Base-by-base conservation (phyloP, 2,113 vertebrate genomes). In the Setophaga kirtlandii region DNA sequence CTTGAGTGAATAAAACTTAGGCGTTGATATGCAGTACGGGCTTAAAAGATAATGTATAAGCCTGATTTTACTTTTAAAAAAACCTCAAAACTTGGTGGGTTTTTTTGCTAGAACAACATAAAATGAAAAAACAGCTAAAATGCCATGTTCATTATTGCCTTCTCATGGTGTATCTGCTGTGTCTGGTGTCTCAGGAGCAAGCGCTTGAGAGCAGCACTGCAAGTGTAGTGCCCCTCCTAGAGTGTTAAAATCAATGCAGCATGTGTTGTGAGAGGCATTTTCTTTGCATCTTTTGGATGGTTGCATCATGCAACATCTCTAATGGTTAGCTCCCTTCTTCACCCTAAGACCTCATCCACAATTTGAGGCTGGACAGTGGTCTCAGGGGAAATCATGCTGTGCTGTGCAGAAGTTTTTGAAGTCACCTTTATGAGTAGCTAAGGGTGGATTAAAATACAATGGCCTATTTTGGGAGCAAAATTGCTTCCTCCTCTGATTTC, bases 1-100 rank as follows among this genome's bases (percentile, higher is more conserved):
- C 19, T 69, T 53, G 8, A 70, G 21, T 44, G 59, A 50, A 39
- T 44, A 44, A 55, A 84, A 71, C 18, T 13, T 47, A 42, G 10
- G 1, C 71, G 17, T 79, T 52, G 35, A 23, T 62, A 33, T 11
- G 7, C 10, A 79, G 5, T 19, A 82, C 6, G 42, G 15, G 14
- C 12, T 90, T 82, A 78, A 71, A 87, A 63, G 18, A 24, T 39
- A 55, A 24, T 6, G 1, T 50, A 16, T 37, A 18, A 55, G 3
- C 14, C 24, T 42, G 21, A 8, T 71, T 87, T 58, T 63, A 19
- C 28, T 33, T 63, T 5, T 11, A 47, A 69, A 33, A 13, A 39
- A 4, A 6, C 2, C 4, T 7, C 5, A 14, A 39, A 49, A 13
- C 2, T 19, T 35, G 8, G 2, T 27, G 10, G 5, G 27, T 60